Evolutionary conservation across 2,888 invertebrate species (phyloP).

Genomic region (Cabera pusaria): DNA sequence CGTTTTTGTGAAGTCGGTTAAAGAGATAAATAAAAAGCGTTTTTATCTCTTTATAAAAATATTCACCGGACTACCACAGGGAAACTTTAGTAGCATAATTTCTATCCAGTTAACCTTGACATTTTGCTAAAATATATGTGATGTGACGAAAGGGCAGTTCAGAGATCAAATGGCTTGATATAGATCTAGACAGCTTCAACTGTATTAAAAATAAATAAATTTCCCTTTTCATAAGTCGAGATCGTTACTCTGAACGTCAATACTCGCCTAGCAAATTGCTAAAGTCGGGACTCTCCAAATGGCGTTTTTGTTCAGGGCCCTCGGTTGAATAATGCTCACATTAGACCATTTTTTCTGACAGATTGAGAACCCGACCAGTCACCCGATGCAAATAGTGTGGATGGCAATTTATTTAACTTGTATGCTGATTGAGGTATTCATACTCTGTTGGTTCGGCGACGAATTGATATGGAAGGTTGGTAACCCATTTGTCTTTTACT

Average conservation of each 20-base stretch:
- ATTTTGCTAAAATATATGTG: too few species aligned
- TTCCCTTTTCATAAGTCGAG: constrained; percentile 9
- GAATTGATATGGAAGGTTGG: constrained; percentile 75
- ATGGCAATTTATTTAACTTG: constrained; percentile 76
- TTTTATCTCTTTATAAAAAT: too few species aligned
- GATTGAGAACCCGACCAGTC: constrained; percentile 74
- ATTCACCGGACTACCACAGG: too few species aligned
- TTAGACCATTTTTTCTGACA: constrained; percentile 41
- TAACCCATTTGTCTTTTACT: constrained; percentile 25
- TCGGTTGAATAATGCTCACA: constrained; percentile 31
- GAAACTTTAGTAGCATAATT: too few species aligned
- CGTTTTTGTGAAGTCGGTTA: too few species aligned
- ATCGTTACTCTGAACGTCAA: constrained; percentile 16
- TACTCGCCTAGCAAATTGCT: constrained; percentile 28
- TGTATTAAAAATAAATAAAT: constrained; percentile 12
- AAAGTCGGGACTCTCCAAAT: constrained; percentile 29
- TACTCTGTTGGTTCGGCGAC: constrained; percentile 78
- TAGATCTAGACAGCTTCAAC: not conserved
- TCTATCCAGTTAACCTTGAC: too few species aligned
- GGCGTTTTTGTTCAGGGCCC: constrained; percentile 31
- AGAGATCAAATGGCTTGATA: too few species aligned
- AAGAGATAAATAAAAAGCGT: too few species aligned
- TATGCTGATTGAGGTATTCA: constrained; percentile 78
- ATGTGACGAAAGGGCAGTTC: too few species aligned
- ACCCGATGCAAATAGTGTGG: constrained; percentile 78